These are phyloP conservation scores for Megamerina dolium DNA, from an alignment of 2,888 invertebrate genomes.

Conservation along the genomic window DNA sequence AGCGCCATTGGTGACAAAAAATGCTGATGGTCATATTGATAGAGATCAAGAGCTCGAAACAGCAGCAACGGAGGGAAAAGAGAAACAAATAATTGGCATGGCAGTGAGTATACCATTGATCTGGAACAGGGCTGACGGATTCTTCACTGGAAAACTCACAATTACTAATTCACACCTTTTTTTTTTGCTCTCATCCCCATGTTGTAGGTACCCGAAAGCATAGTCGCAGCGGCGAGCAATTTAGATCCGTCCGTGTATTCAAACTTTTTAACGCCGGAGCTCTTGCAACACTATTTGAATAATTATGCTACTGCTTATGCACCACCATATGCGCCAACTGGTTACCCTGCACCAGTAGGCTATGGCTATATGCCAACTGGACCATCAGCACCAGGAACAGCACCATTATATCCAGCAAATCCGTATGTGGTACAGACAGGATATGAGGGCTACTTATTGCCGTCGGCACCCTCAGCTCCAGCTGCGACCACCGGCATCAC, in stretches of 20 bases:
- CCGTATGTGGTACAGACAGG: conserved; percentile 47
- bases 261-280: conserved; percentile 40
- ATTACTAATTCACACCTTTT: no score
- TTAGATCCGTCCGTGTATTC: conserved; percentile 36
- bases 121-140: no score
- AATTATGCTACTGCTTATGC: conserved; percentile 38
- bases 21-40: conserved; percentile 8
- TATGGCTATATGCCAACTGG: conserved; percentile 25
- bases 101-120: no score
- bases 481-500: conserved; percentile 19
- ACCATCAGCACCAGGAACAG: conserved; percentile 23
- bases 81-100: no score
- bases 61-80: conserved; percentile 4
- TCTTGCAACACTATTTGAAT: conserved; percentile 43
- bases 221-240: conserved; percentile 28
- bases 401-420: conserved; percentile 33
- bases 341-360: conserved; percentile 26
- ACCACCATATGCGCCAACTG: conserved; percentile 23
- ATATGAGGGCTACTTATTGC: conserved; percentile 50
- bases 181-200: conserved; percentile 17
- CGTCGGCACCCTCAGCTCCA: conserved; percentile 26
- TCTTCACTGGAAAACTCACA: no score
- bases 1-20: no score
- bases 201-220: no score
- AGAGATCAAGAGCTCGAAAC: conserved; percentile 3